Base-by-base conservation (phyloP, 2,113 vertebrate genomes). In the Panthera uncia region DNA sequence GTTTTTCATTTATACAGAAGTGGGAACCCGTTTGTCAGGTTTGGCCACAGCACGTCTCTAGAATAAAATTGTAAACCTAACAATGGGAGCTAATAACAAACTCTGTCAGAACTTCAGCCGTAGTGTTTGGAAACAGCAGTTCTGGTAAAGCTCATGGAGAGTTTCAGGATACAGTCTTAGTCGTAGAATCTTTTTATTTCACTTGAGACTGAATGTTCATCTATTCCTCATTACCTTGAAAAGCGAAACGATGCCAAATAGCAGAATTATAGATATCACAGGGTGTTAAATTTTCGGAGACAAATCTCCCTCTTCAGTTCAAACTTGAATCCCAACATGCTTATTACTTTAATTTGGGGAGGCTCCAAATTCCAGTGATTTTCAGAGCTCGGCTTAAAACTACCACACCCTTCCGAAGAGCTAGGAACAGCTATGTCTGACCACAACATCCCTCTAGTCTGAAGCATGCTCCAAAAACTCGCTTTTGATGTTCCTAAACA, bases 261-360 rank as follows among this genome's bases (percentile, higher is more conserved):
- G 27, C 50, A 91, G 6, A 31, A 55, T 96, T 81, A 38, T 48
- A 94, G 36, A 36, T 61, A 88, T 57, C 31, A 87, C 3, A 52
- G 27, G 29, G 27, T 65, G 7, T 55, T 73, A 7, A 0, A 38
- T 83, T 86, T 96, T 92, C 80, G 92, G 66, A 48, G 50, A n/a
- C 13, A 95, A 45, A 38, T 80, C 29, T 85, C 52, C 92, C 80
- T 57, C 74, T 91, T 68, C 61, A 15, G 33, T 71, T 79, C 85
- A 23, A 96, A 88, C 66, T 76, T 50, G 74, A 94, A 92, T 91
- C 69, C 68, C 57, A 92, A 73, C 74, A n/a, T 96, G 52, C 38
- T 91, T 94, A 96, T 91, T 93, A 78, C 55, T 96, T 96, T 85
- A 94, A 96, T 96, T 92, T 78, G 27, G 25, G 55, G 38, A 94